Evolutionary conservation across 2,888 invertebrate species (phyloP), one percentile per base, ranked within the genome.

Genomic region (Dinocampus coccinellae): DNA sequence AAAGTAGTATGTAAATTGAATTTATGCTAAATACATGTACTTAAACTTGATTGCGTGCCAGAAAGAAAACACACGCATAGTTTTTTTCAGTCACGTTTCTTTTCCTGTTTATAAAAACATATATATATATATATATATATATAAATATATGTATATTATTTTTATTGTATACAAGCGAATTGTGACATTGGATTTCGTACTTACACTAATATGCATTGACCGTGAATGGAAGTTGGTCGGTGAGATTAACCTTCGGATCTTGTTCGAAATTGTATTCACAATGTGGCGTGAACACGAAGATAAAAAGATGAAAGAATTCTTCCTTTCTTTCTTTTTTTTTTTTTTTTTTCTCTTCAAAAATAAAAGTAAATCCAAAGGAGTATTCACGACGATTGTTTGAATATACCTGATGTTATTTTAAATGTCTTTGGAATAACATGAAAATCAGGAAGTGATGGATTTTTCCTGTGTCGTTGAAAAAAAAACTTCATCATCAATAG

Each of bases 401-500:
- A 22, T 47, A 61, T 68, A 55, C 55, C 36, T 29, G 22, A 3
- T 22, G 33, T 24, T 47, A 47, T 47, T 36, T 16, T 47, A 36
- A 53, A 64, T 53, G 29, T 34, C 13, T 33, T 20, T 16, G 11
- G 9, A 7, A 9, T 16, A 34, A 52, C 29, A 11, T 29, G 39
- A 22, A 79, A 80, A 80, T 80, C 80, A 79, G 79, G 79, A 76
- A 82, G 79, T 78, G 78, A 77, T 75, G 79, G 78, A 82, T 82
- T 82, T 79, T 77, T 76, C 66, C 64, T 66, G 70, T 24, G 57
- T 33, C 60, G 16, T 47, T 47, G 69, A 16, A 68, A 70, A 77
- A 75, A 65, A 73, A 58, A 58, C 11, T n/a, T n/a, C n/a, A 55
- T 42, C 64, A 72, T 80, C 71, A 81, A 82, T 80, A 70, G 55